Evolutionary conservation across 2,797 vertebrate genomes (phyloP).

Genomic region (Propithecus deckenii): DNA sequence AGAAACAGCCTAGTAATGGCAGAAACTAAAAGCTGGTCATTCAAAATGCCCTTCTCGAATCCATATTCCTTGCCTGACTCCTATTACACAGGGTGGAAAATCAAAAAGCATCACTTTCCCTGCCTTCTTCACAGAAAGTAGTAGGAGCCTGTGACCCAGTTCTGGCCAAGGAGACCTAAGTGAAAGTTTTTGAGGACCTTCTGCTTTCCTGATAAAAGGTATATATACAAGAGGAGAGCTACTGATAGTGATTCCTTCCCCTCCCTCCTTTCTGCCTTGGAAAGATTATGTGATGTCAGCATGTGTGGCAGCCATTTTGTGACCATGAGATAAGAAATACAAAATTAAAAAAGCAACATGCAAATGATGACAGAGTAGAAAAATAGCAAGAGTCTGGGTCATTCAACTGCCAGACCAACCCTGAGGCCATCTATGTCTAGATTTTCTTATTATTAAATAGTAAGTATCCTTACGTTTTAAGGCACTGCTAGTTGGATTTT

Average conservation of each 20-base stretch:
- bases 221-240: neutral
- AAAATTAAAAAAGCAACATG: neutral
- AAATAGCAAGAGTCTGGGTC: neutral
- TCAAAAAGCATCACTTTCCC: neutral
- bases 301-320: neutral
- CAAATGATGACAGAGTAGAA: neutral
- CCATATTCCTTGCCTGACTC: neutral
- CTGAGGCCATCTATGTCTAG: neutral
- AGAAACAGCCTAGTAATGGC: neutral
- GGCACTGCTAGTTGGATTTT: neutral
- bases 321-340: neutral
- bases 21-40: neutral
- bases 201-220: neutral
- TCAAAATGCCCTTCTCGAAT: neutral
- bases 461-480: neutral
- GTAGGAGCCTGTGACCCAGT: neutral
- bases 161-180: neutral
- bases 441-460: constrained; percentile 11
- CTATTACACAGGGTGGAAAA: neutral
- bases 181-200: neutral
- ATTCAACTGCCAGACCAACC: neutral
- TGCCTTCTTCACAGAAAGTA: neutral
- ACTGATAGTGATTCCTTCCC: neutral
- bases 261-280: neutral
- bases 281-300: neutral